phyloP scores from a whole-genome alignment of 1,140 invertebrate genomes.

The Parapsyche elsis region DNA sequence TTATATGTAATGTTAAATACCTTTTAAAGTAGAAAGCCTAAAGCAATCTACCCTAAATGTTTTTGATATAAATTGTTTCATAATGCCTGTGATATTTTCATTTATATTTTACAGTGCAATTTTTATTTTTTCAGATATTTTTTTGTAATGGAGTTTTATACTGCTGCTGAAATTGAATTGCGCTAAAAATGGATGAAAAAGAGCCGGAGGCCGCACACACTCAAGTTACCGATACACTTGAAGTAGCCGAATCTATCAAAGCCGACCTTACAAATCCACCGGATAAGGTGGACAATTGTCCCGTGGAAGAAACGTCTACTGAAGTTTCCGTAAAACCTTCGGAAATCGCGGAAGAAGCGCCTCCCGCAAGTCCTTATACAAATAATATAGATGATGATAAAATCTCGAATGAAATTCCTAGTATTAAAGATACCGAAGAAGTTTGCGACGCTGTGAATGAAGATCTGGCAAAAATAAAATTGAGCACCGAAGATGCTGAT shows the following conservation, averaged over 20 bases:
- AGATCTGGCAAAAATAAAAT: background rate
- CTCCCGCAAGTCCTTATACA: background rate
- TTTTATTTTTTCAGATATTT: too few relatives aligned
- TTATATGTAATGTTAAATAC: too few relatives aligned
- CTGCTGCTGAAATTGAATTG: background rate
- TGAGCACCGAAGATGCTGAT: background rate
- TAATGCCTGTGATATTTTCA: too few relatives aligned
- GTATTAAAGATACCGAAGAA: background rate
- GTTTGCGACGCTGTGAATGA: background rate
- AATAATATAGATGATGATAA: background rate
- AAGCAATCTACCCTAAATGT: too few relatives aligned
- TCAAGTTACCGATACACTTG: too few relatives aligned
- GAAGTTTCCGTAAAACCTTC: background rate
- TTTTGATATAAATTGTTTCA: too few relatives aligned
- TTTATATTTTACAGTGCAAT: too few relatives aligned
- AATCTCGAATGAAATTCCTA: background rate
- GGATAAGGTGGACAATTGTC: background rate
- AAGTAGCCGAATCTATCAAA: background rate
- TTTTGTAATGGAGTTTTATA: too few relatives aligned
- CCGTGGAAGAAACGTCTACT: background rate
- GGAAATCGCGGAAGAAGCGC: constrained; percentile 15
- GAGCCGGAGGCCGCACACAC: constrained; percentile 27
- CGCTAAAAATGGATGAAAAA: constrained; percentile 48
- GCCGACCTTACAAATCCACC: constrained; percentile 23
- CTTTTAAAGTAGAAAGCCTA: too few relatives aligned